These are phyloP conservation scores for Nasonia giraulti DNA, from an alignment of 1,140 invertebrate genomes.

Conservation along the genomic window DNA sequence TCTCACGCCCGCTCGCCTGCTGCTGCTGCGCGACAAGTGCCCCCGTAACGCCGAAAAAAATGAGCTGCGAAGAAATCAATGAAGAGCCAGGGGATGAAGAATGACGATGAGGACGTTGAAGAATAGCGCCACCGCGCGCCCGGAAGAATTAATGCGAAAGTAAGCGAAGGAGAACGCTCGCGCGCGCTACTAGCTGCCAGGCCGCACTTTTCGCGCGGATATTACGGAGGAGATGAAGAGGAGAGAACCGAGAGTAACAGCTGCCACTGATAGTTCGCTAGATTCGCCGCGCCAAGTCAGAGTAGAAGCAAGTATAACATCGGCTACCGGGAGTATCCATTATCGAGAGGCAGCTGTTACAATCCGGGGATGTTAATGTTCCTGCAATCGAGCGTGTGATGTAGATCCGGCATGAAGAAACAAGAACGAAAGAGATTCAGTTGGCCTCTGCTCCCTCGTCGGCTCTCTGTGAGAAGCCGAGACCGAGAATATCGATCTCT, in stretches of 20 bases:
- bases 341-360: constrained; percentile 58
- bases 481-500: constrained; percentile 31
- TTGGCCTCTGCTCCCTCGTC: constrained; percentile 44
- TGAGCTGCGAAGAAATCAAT: constrained; percentile 11
- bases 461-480: background rate
- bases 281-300: constrained; percentile 48
- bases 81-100: constrained; percentile 10
- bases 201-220: constrained; percentile 50
- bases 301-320: constrained; percentile 51
- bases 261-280: constrained; percentile 60
- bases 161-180: constrained; percentile 18
- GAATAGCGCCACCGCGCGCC: background rate
- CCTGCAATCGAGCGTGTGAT: constrained; percentile 52
- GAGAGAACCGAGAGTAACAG: constrained; percentile 53
- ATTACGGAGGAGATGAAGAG: constrained; percentile 50
- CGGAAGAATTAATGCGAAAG: constrained; percentile 42
- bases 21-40: background rate
- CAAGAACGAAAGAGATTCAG: constrained; percentile 37
- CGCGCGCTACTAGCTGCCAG: constrained; percentile 1
- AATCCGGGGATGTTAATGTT: constrained; percentile 59
- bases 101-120: constrained; percentile 5
- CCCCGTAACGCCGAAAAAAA: background rate
- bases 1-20: background rate
- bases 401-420: constrained; percentile 36
- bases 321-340: constrained; percentile 59